Evolutionary conservation across 2,888 invertebrate genomes (phyloP), one percentile per base, ranked within the genome.

Genomic region (Caenorhabditis wallacei): DNA sequence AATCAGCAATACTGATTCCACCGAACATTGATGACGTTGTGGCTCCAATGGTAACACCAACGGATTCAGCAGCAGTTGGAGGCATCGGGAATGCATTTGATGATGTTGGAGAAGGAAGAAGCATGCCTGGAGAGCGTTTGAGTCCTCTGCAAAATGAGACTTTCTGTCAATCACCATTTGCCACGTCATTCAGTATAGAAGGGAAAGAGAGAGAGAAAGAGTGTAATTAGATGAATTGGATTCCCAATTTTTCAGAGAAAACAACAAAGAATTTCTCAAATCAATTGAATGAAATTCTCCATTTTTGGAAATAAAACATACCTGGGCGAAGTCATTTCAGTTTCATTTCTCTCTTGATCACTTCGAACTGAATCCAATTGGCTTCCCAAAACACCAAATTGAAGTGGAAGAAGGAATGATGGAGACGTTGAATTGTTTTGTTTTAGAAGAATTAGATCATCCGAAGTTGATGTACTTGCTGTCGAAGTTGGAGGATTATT

Each of bases 101-200:
- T 18, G 80, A 79, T 7, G 83, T 74, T 46, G 81, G 72, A 11
- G 84, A 78, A 35, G 87, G 84, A 16, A 92, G 87, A 30, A 92
- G 90, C 92, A 92, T 92, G 26, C 91, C 92, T n/a, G 92, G 92
- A 11, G 91, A 91, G 30, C 92, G 89, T 84, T 92, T 92, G 54
- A 92, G 84, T 53, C 90, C 84, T 74, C 87, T 84, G 76, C 40
- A 72, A 61, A 75, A 71, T 76, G 35, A 43, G 46, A n/a, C 40
- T 46, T 40, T 46, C n/a, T 76, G 61, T 69, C 69, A 69, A 69
- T 54, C 61, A 57, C 30, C 57, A 54, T 63, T 72, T 63, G 57
- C 22, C 22, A 64, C 35, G 43, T 51, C 53, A 51, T 57, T 64
- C 16, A 53, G 22, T 26, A 64, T 26, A 16, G 18, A n/a, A 51